Evolutionary conservation across 2,888 invertebrate species (phyloP).

Genomic region (Thera obeliscata): DNA sequence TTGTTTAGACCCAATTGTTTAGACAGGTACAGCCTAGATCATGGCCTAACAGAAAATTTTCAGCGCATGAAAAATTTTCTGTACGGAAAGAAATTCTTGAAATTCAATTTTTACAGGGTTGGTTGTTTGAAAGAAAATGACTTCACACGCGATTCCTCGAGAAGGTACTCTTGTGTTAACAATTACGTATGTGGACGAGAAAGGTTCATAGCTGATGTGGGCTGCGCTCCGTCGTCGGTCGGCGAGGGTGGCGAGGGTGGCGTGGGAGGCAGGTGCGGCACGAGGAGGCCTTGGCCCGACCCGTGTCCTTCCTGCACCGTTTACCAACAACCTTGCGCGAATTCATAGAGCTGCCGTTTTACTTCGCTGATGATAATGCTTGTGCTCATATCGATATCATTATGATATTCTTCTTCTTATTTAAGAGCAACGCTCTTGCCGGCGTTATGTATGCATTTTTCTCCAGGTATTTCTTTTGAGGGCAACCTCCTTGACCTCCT

Average conservation of each 20-base stretch:
- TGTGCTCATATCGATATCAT: conserved; percentile 15
- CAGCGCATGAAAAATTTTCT: too few relatives aligned
- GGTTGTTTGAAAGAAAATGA: too few relatives aligned
- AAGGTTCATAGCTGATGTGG: conserved; percentile 26
- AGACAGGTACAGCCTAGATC: too few relatives aligned
- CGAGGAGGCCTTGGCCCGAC: conserved; percentile 67
- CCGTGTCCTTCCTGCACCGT: conserved; percentile 68
- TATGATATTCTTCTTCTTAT: neutral
- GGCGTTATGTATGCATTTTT: too few relatives aligned
- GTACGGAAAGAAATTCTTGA: neutral
- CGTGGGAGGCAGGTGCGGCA: conserved; percentile 60
- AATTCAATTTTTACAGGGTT: too few relatives aligned
- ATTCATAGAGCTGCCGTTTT: conserved; percentile 43
- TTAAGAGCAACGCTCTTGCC: too few relatives aligned
- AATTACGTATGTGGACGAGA: conserved; percentile 22
- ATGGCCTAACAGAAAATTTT: too few relatives aligned
- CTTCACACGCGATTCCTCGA: too few relatives aligned
- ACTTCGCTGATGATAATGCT: conserved; percentile 20
- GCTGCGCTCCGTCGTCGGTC: conserved; percentile 32
- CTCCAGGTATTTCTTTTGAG: too few relatives aligned
- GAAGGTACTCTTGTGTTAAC: neutral
- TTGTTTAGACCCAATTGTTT: too few relatives aligned
- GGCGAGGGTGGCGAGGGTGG: conserved; percentile 40
- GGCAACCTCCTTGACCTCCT: too few relatives aligned
- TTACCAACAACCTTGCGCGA: conserved; percentile 69